Percentiles rank a stretch among this genome's conserved stretches.
Evolutionary conservation across 2,113 vertebrate species (phyloP).

Genomic region (Grus americana): DNA sequence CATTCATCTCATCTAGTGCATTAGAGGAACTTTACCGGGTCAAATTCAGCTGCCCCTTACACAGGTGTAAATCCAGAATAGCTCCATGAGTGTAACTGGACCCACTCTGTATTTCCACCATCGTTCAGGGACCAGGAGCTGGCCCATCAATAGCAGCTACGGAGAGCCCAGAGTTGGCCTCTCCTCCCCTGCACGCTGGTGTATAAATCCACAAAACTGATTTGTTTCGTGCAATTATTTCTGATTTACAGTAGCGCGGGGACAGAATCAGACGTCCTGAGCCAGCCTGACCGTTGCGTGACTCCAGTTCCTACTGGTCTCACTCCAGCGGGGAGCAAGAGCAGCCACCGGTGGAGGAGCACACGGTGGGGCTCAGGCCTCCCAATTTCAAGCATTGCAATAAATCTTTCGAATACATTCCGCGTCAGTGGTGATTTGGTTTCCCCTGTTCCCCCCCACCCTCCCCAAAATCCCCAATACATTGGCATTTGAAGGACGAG

Average conservation of each 20-base stretch:
- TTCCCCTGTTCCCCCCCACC: background rate
- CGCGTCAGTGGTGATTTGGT: background rate
- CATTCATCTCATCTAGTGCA: slow-evolving; percentile 49
- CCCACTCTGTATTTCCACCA: background rate
- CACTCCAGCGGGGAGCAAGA: background rate
- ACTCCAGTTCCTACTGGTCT: background rate
- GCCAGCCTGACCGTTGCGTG: rapidly evolving
- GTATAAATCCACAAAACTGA: rapidly evolving
- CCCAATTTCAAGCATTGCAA: background rate
- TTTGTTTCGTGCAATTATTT: background rate
- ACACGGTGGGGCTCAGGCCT: background rate
- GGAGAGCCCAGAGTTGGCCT: rapidly evolving
- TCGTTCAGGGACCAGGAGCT: rapidly evolving
- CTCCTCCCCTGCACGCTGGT: background rate
- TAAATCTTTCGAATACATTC: slow-evolving; percentile 5
- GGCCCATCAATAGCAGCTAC: background rate
- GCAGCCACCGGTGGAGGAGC: background rate
- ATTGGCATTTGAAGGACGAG: background rate
- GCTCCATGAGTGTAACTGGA: background rate
- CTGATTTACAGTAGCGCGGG: background rate
- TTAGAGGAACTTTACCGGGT: background rate
- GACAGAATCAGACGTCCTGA: background rate
- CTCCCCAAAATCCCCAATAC: background rate
- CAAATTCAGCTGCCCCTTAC: background rate
- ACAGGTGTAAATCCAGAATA: background rate